phyloP scores from a whole-genome alignment of 2,113 vertebrate genomes.

The Bombycilla garrulus region DNA sequence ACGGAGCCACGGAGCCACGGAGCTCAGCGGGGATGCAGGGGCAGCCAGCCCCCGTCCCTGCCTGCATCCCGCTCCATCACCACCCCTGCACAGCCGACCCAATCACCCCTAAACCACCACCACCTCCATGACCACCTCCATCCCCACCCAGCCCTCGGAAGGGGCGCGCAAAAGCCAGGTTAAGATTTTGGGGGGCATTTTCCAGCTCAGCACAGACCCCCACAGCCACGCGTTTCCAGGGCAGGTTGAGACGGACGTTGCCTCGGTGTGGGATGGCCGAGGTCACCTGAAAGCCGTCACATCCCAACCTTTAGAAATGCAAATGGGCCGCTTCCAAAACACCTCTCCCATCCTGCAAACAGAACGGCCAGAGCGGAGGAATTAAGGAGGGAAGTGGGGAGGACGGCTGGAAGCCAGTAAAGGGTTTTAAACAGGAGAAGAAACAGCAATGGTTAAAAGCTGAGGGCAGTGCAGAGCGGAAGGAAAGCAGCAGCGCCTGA shows the following conservation, averaged over 20 bases:
- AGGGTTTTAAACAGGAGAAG: background rate
- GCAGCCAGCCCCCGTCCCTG: background rate
- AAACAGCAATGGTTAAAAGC: constrained; percentile 29
- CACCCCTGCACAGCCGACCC: too few species aligned
- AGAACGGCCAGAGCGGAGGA: background rate
- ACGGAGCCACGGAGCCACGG: too few species aligned
- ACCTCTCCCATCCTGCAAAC: background rate
- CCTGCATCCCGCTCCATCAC: background rate
- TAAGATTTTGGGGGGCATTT: background rate
- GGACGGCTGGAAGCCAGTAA: background rate
- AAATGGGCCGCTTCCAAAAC: background rate
- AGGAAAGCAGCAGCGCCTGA: background rate
- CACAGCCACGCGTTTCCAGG: background rate
- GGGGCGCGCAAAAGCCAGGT: background rate
- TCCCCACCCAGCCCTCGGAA: background rate
- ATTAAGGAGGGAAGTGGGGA: background rate
- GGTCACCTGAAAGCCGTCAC: background rate
- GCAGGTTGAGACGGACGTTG: rapidly evolving
- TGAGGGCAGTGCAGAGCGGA: background rate
- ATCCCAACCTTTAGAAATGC: background rate
- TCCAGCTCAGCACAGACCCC: background rate
- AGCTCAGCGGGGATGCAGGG: background rate
- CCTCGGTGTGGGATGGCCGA: background rate
- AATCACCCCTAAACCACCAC: too few species aligned
- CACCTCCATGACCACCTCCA: background rate